phyloP scores from a whole-genome alignment of 1,140 invertebrate genomes.

The Drosophila asahinai region DNA sequence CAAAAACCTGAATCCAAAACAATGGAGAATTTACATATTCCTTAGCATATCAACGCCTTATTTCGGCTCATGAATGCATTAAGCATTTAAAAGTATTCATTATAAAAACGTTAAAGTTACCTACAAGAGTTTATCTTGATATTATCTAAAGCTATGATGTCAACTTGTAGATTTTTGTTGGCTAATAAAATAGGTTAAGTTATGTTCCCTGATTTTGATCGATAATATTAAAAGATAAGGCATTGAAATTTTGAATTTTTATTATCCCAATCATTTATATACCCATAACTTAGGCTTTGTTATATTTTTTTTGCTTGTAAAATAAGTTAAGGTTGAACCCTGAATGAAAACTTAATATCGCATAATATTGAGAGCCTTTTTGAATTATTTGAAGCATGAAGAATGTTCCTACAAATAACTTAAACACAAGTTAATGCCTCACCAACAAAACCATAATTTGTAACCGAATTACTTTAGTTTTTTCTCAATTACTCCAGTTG shows the following conservation, averaged over 20 bases:
- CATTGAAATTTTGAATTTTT: constrained; percentile 6
- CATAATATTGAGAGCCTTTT: no score
- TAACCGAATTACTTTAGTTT: neutral
- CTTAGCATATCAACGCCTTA: neutral
- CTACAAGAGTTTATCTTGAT: neutral
- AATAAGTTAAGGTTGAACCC: neutral
- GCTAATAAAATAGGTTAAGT: neutral
- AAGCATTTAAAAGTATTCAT: neutral
- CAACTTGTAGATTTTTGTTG: neutral
- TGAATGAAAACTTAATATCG: neutral
- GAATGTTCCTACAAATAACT: neutral
- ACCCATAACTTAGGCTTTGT: neutral
- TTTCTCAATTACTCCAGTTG: neutral
- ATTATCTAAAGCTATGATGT: neutral
- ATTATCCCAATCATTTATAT: constrained; percentile 2
- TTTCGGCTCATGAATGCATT: neutral
- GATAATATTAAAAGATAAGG: neutral
- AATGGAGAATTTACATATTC: neutral
- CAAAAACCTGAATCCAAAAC: neutral
- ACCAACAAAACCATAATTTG: constrained; percentile 1
- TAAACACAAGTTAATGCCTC: neutral
- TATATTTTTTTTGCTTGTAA: neutral
- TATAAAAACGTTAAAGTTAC: neutral
- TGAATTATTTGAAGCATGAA: neutral
- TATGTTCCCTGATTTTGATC: constrained; percentile 3